Evolutionary conservation across 2,113 vertebrate species (phyloP).

Genomic region (Laticauda colubrina): DNA sequence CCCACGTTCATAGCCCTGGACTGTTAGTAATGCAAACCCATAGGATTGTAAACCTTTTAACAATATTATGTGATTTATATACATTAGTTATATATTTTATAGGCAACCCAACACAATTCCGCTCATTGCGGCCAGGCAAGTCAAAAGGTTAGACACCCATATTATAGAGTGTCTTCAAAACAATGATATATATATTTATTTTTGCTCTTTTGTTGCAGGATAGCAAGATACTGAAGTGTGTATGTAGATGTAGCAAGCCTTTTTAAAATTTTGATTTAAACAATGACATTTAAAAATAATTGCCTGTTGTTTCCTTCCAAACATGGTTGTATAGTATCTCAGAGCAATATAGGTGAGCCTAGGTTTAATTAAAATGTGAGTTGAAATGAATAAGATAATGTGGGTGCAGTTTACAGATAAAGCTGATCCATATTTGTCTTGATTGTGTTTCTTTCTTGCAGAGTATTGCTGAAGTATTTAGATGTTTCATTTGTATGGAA

Average conservation of each 20-base stretch:
- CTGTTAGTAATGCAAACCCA: background rate
- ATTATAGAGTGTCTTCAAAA: background rate
- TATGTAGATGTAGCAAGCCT: background rate
- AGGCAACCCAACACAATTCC: background rate
- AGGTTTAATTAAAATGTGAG: background rate
- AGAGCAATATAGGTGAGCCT: background rate
- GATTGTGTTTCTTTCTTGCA: constrained; percentile 50
- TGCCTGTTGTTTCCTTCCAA: background rate
- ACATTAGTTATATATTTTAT: background rate
- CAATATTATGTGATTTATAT: background rate
- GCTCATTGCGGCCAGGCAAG: background rate
- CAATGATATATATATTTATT: background rate
- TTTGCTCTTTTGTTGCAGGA: background rate
- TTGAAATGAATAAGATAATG: no score
- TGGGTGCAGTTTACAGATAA: background rate
- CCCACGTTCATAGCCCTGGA: background rate
- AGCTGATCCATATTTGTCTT: background rate
- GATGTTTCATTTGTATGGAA: constrained; percentile 99
- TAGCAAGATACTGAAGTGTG: background rate
- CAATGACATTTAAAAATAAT: background rate
- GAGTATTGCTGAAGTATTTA: constrained; percentile 98
- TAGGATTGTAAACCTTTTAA: background rate
- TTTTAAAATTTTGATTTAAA: background rate
- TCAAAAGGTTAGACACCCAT: background rate
- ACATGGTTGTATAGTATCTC: background rate